A percentile compares a stretch with the other conserved stretches of the same genome.
Evolutionary conservation across 1,140 invertebrate genomes (phyloP).

Genomic region (Papilio machaon): DNA sequence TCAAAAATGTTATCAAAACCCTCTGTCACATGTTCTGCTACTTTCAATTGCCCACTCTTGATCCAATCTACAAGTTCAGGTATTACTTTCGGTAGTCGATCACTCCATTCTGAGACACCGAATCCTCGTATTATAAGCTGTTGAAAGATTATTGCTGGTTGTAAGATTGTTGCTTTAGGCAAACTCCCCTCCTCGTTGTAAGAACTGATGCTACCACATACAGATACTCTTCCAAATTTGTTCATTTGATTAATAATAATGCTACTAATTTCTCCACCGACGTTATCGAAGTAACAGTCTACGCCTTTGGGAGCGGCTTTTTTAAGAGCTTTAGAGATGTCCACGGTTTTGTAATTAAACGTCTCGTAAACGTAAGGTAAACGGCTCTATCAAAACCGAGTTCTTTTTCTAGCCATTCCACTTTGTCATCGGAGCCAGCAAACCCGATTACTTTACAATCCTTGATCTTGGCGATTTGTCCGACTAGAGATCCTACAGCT

Average conservation of each 20-base stretch:
- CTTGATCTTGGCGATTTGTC: constrained; percentile 89
- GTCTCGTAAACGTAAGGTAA: too few species aligned
- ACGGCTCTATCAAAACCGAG: constrained; percentile 87
- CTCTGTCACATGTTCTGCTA: constrained; percentile 59
- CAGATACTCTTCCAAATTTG: constrained; percentile 79
- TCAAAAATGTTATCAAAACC: constrained; percentile 83
- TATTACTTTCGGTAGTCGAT: constrained; percentile 67
- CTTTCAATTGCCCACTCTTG: constrained; percentile 77
- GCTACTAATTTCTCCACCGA: constrained; percentile 85
- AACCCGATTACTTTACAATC: constrained; percentile 88
- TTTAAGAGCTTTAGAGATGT: constrained; percentile 82
- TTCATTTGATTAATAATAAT: constrained; percentile 83
- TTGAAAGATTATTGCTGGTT: constrained; percentile 71
- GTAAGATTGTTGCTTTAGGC: constrained; percentile 63
- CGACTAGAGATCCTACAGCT: constrained; percentile 87
- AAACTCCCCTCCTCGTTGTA: constrained; percentile 61
- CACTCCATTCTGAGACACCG: constrained; percentile 45
- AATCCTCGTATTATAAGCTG: constrained; percentile 75
- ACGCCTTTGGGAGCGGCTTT: constrained; percentile 85
- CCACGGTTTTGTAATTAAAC: constrained; percentile 87
- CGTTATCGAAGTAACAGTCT: constrained; percentile 85
- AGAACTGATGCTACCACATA: constrained; percentile 83
- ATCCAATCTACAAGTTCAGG: constrained; percentile 75
- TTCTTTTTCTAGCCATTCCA: constrained; percentile 85
- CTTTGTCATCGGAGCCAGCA: constrained; percentile 87